Evolutionary conservation across 2,797 vertebrate species (phyloP).

Genomic region (Arctocebus calabarensis): DNA sequence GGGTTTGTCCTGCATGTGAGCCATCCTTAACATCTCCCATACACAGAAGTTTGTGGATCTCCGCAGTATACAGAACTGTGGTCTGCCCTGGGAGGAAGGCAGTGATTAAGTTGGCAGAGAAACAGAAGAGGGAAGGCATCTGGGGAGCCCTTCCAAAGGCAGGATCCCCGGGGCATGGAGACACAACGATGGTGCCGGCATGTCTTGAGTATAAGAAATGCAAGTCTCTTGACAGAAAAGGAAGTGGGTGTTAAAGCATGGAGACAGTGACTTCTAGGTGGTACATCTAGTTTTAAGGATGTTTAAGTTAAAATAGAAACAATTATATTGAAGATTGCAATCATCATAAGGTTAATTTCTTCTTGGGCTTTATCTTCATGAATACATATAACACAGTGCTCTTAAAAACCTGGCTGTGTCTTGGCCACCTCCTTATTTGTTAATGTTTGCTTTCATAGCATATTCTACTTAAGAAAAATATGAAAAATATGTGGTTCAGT

Average conservation of each 20-base stretch:
- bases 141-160: neutral
- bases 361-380: neutral
- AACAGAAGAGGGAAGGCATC: neutral
- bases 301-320: neutral
- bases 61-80: fast-evolving
- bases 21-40: fast-evolving
- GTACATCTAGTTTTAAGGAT: fast-evolving
- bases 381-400: fast-evolving
- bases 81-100: neutral
- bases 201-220: neutral
- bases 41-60: neutral
- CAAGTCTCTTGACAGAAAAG: neutral
- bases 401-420: neutral
- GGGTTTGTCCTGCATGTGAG: no score
- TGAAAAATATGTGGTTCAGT: neutral
- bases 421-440: no score
- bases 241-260: neutral
- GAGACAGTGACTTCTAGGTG: neutral
- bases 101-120: neutral
- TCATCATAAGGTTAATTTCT: fast-evolving
- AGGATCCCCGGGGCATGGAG: neutral
- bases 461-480: constrained; percentile 51
- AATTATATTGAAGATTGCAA: no score
- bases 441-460: neutral
- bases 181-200: neutral